phyloP scores from a whole-genome alignment of 2,797 vertebrate genomes.

The Phyllotis vaccarum region DNA sequence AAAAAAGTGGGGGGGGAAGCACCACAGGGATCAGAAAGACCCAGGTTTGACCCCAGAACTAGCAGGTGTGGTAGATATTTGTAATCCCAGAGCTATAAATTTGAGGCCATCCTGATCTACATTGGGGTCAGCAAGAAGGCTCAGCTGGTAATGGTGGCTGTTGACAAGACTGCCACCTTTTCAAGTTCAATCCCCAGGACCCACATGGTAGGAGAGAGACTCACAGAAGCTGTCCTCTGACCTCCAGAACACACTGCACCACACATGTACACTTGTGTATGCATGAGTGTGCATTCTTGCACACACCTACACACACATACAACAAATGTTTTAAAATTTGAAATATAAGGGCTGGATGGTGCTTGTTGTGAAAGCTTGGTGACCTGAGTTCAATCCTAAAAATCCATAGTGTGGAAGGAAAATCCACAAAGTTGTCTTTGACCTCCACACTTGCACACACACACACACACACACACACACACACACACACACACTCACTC shows the following conservation, averaged over 20 bases:
- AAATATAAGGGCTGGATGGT: not conserved
- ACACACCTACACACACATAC: not conserved
- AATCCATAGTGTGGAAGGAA: not conserved
- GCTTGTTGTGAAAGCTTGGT: no score
- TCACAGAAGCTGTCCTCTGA: not conserved
- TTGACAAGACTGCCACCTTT: not conserved
- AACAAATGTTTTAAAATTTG: not conserved
- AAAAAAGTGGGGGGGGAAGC: not conserved
- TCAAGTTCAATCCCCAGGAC: not conserved
- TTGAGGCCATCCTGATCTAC: not conserved
- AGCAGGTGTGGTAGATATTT: not conserved
- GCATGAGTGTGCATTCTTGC: not conserved
- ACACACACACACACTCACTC: no score
- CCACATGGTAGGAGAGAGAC: not conserved
- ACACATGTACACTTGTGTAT: not conserved
- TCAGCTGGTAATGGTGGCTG: not conserved
- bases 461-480: not conserved
- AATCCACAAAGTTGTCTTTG: not conserved
- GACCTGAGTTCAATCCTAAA: no score
- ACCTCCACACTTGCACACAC: not conserved
- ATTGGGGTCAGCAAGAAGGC: not conserved
- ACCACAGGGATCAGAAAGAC: not conserved
- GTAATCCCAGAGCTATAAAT: not conserved
- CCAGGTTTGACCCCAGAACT: not conserved
- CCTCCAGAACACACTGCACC: not conserved